Evolutionary conservation across 2,888 invertebrate genomes (phyloP), one percentile per base, ranked within the genome.

Genomic region (Lasioglossum malachurum): DNA sequence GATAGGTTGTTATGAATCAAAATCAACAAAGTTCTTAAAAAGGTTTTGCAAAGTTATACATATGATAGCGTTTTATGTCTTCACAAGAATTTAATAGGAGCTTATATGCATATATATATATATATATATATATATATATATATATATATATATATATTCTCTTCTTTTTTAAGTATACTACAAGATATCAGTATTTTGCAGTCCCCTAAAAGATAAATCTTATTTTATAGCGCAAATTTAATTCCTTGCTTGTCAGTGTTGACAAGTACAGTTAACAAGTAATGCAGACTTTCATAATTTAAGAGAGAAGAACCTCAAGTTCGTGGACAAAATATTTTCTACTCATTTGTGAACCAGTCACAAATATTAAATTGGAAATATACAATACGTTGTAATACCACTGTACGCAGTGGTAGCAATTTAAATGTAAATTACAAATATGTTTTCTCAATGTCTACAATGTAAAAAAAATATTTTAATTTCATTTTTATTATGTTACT

Each of bases 11-110:
- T 60, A 31, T 57, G 72, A 87, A 90, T 74, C 38, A 87, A 88
- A 88, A 89, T 82, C 78, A 75, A 14, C 71, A 81, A 53, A 78
- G 57, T 90, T 87, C 78, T 82, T 87, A 84, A 80, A 86, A 86
- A 87, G 77, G 67, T 87, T 83, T 84, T 82, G 80, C 82, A 86
- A 89, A 92, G 76, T 85, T 88, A 92, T 87, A 89, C 90, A 82
- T 87, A 81, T 88, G 82, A 92, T 93, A 91, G 94, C 93, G 93
- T 87, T 91, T 92, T 92, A 93, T 92, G 91, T 92, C 90, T 87
- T 90, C 91, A 90, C 89, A 94, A 93, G 92, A 93, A 94, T 93
- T 94, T 92, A 93, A 91, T 91, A 80, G 82, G 78, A 84, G n/a
- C 78, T 74, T 83, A 78, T 87, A 57, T 80, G 35, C 80, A 44